Conservation (phyloP, 1,140 invertebrate species). For the Drosophila navojoa region DNA sequence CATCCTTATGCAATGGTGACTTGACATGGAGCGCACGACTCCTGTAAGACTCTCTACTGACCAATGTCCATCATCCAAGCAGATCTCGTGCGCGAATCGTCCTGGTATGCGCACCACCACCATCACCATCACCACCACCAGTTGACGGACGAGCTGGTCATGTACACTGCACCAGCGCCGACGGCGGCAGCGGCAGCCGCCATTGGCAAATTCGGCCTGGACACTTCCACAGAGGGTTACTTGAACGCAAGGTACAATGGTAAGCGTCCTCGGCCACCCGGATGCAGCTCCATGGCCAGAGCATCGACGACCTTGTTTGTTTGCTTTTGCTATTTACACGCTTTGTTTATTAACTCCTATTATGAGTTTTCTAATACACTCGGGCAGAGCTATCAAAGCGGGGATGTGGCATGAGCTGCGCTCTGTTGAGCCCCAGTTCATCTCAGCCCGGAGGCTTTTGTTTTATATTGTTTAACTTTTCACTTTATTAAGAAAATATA, state of each 20-base stretch:
- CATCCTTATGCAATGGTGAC: conserved; percentile 66
- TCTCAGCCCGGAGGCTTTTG: conserved; percentile 55
- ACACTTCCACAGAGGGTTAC: conserved; percentile 81
- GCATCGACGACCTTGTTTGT: conserved; percentile 50
- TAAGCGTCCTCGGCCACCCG: conserved; percentile 72
- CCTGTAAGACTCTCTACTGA: neutral
- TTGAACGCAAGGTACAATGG: conserved; percentile 83
- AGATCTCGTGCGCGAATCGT: conserved; percentile 78
- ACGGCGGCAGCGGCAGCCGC: conserved; percentile 58
- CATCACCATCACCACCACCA: conserved; percentile 76
- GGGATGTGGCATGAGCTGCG: conserved; percentile 1
- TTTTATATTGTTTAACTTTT: conserved; percentile 60
- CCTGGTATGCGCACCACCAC: conserved; percentile 77
- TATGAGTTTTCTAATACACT: conserved; percentile 56
- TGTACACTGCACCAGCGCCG: conserved; percentile 74
- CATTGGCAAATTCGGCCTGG: conserved; percentile 78
- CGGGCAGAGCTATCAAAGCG: neutral
- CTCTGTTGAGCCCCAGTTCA: neutral
- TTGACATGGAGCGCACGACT: neutral
- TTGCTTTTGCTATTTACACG: conserved; percentile 73
- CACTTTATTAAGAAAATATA: conserved; percentile 56
- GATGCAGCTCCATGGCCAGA: conserved; percentile 46
- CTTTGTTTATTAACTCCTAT: conserved; percentile 74
- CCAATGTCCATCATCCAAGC: conserved; percentile 1
- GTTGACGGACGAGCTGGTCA: conserved; percentile 73